Evolutionary conservation across 1,140 invertebrate species (phyloP).

Genomic region (Drosophila miranda): DNA sequence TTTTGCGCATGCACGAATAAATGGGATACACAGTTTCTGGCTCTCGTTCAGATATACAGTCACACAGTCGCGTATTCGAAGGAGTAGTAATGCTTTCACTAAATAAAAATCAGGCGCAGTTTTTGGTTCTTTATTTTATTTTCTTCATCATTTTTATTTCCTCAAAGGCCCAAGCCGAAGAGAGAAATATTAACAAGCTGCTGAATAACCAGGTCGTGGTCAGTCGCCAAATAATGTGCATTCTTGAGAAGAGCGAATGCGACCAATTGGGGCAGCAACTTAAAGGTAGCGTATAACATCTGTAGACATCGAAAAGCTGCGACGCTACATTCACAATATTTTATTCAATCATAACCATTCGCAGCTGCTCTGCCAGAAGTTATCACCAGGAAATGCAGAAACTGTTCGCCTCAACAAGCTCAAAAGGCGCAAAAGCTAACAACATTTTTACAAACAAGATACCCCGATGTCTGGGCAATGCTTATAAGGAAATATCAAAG

Average conservation of each 20-base stretch:
- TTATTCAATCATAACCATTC: not conserved
- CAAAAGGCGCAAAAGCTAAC: slow-evolving; percentile 83
- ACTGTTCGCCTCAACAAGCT: slow-evolving; percentile 83
- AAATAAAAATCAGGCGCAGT: slow-evolving; percentile 54
- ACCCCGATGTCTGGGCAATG: slow-evolving; percentile 83
- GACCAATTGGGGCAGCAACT: slow-evolving; percentile 82
- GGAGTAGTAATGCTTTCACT: slow-evolving; percentile 46
- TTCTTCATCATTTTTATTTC: slow-evolving; percentile 48
- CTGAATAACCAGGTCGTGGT: slow-evolving; percentile 76
- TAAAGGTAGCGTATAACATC: slow-evolving; percentile 71
- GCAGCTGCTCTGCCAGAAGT: slow-evolving; percentile 83
- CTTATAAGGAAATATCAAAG: slow-evolving; percentile 83
- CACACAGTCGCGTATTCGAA: slow-evolving; percentile 42
- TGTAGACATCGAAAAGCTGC: not conserved
- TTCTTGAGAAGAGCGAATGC: slow-evolving; percentile 83
- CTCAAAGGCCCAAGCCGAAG: slow-evolving; percentile 58
- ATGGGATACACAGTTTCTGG: slow-evolving; percentile 45
- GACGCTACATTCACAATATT: not conserved
- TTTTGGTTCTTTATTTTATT: slow-evolving; percentile 51
- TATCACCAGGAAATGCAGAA: slow-evolving; percentile 83
- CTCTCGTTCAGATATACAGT: slow-evolving; percentile 22
- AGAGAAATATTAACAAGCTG: slow-evolving; percentile 72
- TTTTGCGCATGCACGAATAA: slow-evolving; percentile 43
- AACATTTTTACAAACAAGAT: slow-evolving; percentile 83
- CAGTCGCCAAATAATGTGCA: slow-evolving; percentile 82